Percentiles rank a stretch among this genome's conserved stretches.
Evolutionary conservation across 2,113 vertebrate species (phyloP).

Genomic region (Peucedramus taeniatus): DNA sequence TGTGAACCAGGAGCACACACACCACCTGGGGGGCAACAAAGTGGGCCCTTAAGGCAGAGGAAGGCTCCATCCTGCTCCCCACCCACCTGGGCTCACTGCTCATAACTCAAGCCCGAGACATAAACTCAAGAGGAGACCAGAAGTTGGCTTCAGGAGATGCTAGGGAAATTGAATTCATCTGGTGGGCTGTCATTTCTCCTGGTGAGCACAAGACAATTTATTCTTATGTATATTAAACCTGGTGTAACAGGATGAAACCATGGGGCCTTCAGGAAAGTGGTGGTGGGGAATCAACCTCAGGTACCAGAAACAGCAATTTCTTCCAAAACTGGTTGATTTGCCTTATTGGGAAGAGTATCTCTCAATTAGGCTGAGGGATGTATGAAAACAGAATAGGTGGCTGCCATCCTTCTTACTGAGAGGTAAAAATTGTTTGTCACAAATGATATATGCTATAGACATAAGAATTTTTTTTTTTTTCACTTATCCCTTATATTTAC

Average conservation of each 20-base stretch:
- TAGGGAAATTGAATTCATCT: background rate
- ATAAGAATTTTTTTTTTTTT: background rate
- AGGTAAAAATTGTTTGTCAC: background rate
- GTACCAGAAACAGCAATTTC: background rate
- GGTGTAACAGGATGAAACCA: background rate
- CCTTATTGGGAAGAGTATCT: background rate
- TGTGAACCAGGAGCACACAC: background rate
- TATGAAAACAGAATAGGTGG: background rate
- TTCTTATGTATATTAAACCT: background rate
- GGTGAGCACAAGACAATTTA: background rate
- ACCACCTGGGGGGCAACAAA: background rate
- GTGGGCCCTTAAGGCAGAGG: background rate
- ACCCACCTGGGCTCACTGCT: accelerated
- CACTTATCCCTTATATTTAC: background rate
- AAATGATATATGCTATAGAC: background rate
- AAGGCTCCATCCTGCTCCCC: background rate
- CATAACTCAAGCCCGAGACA: background rate
- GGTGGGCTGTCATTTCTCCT: background rate
- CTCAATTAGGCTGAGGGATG: background rate
- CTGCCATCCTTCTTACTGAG: background rate
- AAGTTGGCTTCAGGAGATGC: accelerated
- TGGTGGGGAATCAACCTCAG: background rate
- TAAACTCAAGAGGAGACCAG: background rate
- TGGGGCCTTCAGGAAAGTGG: background rate
- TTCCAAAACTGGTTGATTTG: background rate